Evolutionary conservation across 2,797 vertebrate species (phyloP), one percentile per base, ranked within the genome.

Genomic region (Anabacerthia variegaticeps): DNA sequence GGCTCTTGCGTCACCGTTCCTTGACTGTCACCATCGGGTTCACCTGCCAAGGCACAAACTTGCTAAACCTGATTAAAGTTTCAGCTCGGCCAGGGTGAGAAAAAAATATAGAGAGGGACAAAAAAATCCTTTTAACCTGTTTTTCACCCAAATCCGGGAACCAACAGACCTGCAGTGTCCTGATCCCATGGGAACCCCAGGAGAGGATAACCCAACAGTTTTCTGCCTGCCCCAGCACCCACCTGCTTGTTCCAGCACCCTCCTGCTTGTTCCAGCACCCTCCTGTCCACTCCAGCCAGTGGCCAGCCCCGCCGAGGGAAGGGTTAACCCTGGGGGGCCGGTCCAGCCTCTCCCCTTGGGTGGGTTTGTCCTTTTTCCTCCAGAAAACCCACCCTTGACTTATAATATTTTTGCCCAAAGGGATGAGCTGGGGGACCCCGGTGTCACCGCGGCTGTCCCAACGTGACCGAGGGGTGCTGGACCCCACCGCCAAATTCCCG

Each of bases 241-340:
- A 54, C 28, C 39, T 62, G 59, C 76, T 34, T 3, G 12, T 23
- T 1, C 44, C 48, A 28, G 75, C 59, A 66, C 61, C 69, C 34
- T 67, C 52, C 52, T 62, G 63, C 21, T 55, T 54, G 30, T 11
- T 11, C 52, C 52, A 54, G 30, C 52, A 32, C 30, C 52, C 52
- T 32, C 46, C 52, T 62, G 69, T 28, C 66, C n/a, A 10, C 36
- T 3, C 20, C 34, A 5, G 66, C 27, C 71, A 28, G n/a, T 23
- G 80, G 34, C 51, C 36, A 36, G 51, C 32, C 44, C 82, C 1
- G 62, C 71, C 20, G 15, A 14, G 2, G 43, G 28, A 95, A 96
- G 94, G 92, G 92, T 96, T 96, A 96, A 96, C 48, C 36, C 34
- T 6, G 68, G 71, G 78, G 80, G 76, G 68, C 27, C 6, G 54